phyloP scores from a whole-genome alignment of 2,888 invertebrate genomes.

The Cephus runcator region DNA sequence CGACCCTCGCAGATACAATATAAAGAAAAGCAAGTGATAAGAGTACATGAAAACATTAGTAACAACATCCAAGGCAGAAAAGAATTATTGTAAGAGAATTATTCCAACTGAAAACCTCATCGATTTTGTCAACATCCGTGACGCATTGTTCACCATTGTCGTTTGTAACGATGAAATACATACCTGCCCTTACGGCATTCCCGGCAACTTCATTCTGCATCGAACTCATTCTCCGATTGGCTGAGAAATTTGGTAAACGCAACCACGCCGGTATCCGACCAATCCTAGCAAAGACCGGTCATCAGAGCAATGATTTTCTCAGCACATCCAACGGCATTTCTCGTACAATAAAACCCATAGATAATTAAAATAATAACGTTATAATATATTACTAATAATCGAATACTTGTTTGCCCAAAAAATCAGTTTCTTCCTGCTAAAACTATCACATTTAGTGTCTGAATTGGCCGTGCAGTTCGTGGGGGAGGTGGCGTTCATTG shows the following conservation, averaged over 20 bases:
- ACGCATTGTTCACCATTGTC: not conserved
- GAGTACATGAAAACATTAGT: not conserved
- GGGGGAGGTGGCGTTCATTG: slow-evolving; percentile 33
- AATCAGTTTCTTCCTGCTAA: not conserved
- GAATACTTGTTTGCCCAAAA: not conserved
- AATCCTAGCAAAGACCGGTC: not conserved
- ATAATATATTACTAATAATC: not conserved
- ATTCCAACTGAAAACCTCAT: not conserved
- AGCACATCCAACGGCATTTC: not conserved
- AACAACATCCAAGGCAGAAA: not conserved
- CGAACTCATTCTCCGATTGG: not conserved
- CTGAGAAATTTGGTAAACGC: not conserved
- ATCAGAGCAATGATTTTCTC: not conserved
- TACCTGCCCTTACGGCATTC: not conserved
- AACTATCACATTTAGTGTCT: not conserved
- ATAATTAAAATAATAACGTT: not conserved
- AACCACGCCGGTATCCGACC: not conserved
- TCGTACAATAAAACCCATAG: not conserved
- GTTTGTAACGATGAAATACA: not conserved
- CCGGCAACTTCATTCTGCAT: slow-evolving; percentile 9
- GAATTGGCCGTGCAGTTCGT: slow-evolving; percentile 20
- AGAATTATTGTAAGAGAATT: not conserved
- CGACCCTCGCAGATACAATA: not conserved
- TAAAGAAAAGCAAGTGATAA: not conserved
- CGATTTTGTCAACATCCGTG: not conserved